Base-by-base conservation (phyloP, 2,888 invertebrate genomes). In the Dione juno region DNA sequence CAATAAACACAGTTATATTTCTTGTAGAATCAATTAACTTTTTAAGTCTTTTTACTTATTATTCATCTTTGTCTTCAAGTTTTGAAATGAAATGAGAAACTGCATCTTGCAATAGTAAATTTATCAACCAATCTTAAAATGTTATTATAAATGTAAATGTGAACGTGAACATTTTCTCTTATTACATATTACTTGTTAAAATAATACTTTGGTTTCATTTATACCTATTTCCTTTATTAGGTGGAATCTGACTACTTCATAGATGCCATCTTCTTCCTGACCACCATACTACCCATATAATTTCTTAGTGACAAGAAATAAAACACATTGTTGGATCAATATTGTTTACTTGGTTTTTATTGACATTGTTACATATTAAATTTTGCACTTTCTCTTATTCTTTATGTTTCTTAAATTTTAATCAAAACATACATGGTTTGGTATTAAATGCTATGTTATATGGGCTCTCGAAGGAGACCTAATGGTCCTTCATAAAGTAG, bases 401-500 rank as follows among this genome's bases (percentile, higher is more conserved):
- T 87, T 84, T 88, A 88, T 83, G 86, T 85, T 87, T 87, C 88
- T 88, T 90, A 88, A 82, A 87, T 82, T 85, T 89, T 91, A 90
- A 84, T 91, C 89, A 88, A 92, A 91, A 92, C 90, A 85, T 90
- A 89, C 89, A 90, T 89, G 88, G 80, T 91, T 92, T 91, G 92
- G 91, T 92, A 91, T 90, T 93, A 93, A 93, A 93, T 93, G 93
- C 93, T 92, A 91, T 91, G 84, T 84, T 89, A 78, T 84, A 87
- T 87, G 87, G 88, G 90, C 87, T 87, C 84, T 82, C 82, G 79
- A 82, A 86, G 81, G 85, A 84, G 83, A 82, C 83, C 85, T 82
- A 81, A 84, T 87, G 88, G 88, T 89, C 89, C 89, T 86, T 87
- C 82, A 83, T 66, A 84, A 88, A 83, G 76, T 81, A 89, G 84